Base-by-base conservation (phyloP, 2,113 vertebrate genomes). In the Asarcornis scutulata region DNA sequence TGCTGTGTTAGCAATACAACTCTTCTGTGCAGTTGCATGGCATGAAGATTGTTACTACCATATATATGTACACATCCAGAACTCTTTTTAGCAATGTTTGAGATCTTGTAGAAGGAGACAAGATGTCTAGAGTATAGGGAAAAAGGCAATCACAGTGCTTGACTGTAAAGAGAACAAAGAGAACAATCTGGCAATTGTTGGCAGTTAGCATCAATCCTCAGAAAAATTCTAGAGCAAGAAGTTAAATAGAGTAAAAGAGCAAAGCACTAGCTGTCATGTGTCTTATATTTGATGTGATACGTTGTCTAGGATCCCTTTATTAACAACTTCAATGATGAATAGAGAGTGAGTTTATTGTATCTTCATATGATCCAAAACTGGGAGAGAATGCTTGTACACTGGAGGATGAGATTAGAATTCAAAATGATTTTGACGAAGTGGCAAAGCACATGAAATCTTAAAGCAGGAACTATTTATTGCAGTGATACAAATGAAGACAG, bases 211-310 rank as follows among this genome's bases (percentile, higher is more conserved):
- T 92, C 76, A 95, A 92, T 87, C 82, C 58, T 76, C 36, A 36
- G 40, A 85, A 91, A 94, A 94, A 89, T 86, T 81, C 55, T 48
- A 71, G 76, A 93, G 68, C 79, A 86, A 77, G 76, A 92, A 94
- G 86, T 86, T 64, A 88, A 71, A 91, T 26, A 73, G 52, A 46
- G 13, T 42, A 86, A 68, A 93, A 68, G 8, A 95, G 64, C 16
- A 90, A 80, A 90, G 64, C 72, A 81, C 8, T 71, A 71, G 50
- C 73, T 93, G 76, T 92, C 73, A 68, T 46, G 38, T 78, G 42
- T 56, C 31, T 86, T 85, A 27, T 38, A 83, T 74, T 92, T 93
- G 72, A 81, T 86, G 46, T 46, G 63, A 27, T 77, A 53, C 17
- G 32, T 31, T 93, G 46, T 71, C 76, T 58, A 66, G 23, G 36